Base-by-base conservation (phyloP, 2,797 vertebrate genomes). In the Enteromius paludinosus region DNA sequence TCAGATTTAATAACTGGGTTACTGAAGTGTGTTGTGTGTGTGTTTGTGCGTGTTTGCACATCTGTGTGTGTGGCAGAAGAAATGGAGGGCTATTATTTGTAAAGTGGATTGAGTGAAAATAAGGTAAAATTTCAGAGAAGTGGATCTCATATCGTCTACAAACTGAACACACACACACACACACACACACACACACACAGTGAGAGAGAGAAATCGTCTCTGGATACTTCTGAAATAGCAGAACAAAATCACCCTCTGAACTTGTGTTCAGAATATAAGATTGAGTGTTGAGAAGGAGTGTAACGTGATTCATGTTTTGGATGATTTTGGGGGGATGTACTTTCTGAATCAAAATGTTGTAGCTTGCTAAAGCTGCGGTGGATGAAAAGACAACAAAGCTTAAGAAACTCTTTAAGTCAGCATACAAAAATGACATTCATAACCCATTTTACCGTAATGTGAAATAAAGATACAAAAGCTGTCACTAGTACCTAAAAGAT, bases 151-250 rank as follows among this genome's bases (percentile, higher is more conserved):
- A 35, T 72, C 52, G 47, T 72, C 45, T n/a, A 14, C 18, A 35
- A 33, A 52, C 10, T 20, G 17, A 49, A 72, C 41, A 17, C 15
- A 70, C 8, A 35, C 61, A 25, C 12, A 66, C 11, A 38, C 17
- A 28, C 10, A 41, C 10, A 41, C 8, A 35, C 61, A 25, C 12
- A 66, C 11, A 38, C 17, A 28, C 10, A 41, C 10, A 41, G 2
- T 45, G 10, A 25, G 11, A 45, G 38, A 20, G 15, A 33, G 25
- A 7, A 28, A 52, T 30, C 2, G 3, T 72, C 28, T 72, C 45
- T 72, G 45, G 28, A 33, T 72, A 52, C 70, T 52, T 17, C 10
- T 52, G 45, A 52, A 72, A 52, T 33, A 72, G 69, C 69, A 71
- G 25, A 71, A 20, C 25, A 11, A 17, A 72, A 72, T 52, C 10